phyloP scores from a whole-genome alignment of 2,113 vertebrate genomes.

The Lagopus leucura region DNA sequence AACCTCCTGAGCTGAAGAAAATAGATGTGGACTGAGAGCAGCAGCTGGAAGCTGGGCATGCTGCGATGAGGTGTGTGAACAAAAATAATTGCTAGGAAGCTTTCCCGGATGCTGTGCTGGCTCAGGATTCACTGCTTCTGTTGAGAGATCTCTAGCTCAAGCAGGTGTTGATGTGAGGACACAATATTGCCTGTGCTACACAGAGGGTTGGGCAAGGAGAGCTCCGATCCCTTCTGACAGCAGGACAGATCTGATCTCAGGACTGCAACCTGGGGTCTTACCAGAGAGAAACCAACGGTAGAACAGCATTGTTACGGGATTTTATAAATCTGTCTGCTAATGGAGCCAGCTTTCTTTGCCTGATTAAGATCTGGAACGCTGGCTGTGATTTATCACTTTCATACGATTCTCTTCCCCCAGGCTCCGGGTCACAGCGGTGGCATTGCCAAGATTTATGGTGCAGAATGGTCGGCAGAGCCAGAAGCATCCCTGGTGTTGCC shows the following conservation, averaged over 20 bases:
- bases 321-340: constrained; percentile 72
- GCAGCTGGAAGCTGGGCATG: background rate
- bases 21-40: background rate
- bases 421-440: constrained; percentile 74
- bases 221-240: fast-evolving
- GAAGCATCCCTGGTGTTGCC: constrained; percentile 76
- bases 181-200: background rate
- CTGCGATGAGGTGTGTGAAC: background rate
- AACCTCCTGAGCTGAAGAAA: background rate
- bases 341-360: constrained; percentile 79
- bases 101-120: fast-evolving
- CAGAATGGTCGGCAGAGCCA: constrained; percentile 49
- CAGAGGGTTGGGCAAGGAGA: background rate
- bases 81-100: background rate
- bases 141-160: background rate
- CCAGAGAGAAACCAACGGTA: background rate
- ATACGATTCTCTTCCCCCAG: constrained; percentile 80
- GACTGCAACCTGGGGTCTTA: background rate
- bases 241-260: background rate
- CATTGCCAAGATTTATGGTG: constrained; percentile 73
- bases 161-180: background rate
- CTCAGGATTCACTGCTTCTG: background rate
- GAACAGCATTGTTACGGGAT: constrained; percentile 59
- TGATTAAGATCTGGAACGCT: constrained; percentile 75
- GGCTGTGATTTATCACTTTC: constrained; percentile 83